Conservation (phyloP, 2,797 vertebrate species). For the Pantherophis vulpinus region DNA sequence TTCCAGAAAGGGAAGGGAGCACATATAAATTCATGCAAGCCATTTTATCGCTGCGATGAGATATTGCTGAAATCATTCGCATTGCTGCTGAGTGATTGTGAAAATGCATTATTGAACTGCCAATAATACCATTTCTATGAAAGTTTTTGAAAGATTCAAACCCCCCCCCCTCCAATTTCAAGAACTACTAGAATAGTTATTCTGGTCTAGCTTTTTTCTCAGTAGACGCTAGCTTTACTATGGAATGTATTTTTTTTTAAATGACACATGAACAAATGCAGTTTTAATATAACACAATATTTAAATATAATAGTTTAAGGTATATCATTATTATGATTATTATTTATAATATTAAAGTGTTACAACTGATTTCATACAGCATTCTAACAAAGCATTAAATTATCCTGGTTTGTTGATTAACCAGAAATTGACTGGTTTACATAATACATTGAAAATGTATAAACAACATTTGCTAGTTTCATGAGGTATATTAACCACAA, state of each 20-base stretch:
- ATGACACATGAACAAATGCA: not conserved
- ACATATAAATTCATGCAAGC: constrained; percentile 5
- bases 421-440: not conserved
- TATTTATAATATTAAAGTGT: not conserved
- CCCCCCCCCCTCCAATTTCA: not conserved
- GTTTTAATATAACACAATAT: not conserved
- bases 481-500: not conserved
- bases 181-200: not conserved
- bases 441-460: not conserved
- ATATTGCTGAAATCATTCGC: constrained; percentile 1
- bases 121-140: not conserved
- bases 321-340: not conserved
- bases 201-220: not conserved
- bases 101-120: constrained; percentile 11
- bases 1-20: constrained; percentile 1
- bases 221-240: not conserved
- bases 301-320: not conserved
- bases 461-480: not conserved
- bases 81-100: not conserved
- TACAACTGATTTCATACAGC: not conserved
- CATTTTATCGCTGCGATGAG: constrained; percentile 1
- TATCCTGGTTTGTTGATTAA: not conserved
- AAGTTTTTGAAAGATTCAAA: constrained; percentile 1
- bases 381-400: not conserved
- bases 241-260: not conserved